phyloP scores from a whole-genome alignment of 2,113 vertebrate genomes.

The Oceanites oceanicus region DNA sequence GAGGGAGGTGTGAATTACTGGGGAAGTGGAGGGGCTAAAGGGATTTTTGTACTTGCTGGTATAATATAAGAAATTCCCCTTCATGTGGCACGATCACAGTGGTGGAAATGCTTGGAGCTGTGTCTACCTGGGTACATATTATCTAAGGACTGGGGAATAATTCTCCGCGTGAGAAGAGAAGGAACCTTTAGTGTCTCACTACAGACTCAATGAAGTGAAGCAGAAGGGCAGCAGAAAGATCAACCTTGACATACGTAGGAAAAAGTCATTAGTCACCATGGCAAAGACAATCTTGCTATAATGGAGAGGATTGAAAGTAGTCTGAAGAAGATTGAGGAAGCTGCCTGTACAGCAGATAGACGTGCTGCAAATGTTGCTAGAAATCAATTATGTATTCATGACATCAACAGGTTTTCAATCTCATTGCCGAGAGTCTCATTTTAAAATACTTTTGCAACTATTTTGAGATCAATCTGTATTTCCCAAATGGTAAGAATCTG shows the following conservation, averaged over 20 bases:
- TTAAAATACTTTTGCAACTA: background rate
- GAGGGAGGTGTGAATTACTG: constrained; percentile 43
- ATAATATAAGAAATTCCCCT: background rate
- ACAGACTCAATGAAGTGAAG: background rate
- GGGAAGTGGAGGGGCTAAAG: background rate
- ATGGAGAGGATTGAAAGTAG: background rate
- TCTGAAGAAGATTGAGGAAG: background rate
- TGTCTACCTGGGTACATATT: background rate
- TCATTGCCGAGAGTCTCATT: rapidly evolving
- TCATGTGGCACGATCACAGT: background rate
- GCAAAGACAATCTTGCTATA: background rate
- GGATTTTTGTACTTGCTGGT: constrained; percentile 6
- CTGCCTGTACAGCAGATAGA: background rate
- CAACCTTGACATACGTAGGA: background rate
- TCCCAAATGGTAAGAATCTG: background rate
- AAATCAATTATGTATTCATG: background rate
- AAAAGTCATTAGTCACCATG: background rate
- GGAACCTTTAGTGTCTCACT: background rate
- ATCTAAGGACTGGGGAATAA: background rate
- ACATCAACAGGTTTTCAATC: background rate
- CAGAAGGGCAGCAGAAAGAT: background rate
- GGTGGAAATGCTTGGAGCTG: background rate
- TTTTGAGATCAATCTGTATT: background rate
- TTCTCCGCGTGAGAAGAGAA: background rate
- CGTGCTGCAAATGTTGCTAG: background rate